These are phyloP conservation scores for Perithous albicinctus DNA, from an alignment of 2,888 invertebrate genomes.

Conservation along the genomic window DNA sequence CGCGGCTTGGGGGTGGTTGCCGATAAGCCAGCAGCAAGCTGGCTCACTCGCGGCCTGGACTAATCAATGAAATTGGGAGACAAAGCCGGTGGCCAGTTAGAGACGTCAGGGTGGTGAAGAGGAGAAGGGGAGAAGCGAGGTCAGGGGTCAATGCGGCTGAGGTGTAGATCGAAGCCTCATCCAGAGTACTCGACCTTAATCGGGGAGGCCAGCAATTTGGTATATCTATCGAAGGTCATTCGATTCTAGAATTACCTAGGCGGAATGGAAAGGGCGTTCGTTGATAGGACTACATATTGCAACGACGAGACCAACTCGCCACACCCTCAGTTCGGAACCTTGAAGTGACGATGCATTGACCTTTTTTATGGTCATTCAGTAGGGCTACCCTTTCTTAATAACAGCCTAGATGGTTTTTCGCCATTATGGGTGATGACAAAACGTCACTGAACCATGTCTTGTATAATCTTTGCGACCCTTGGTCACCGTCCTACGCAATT, in stretches of 20 bases:
- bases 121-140: constrained; percentile 70
- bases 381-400: neutral
- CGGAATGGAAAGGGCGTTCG: constrained; percentile 45
- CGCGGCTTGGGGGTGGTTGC: constrained; percentile 63
- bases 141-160: constrained; percentile 67
- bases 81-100: constrained; percentile 76
- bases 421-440: neutral
- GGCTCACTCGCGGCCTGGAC: constrained; percentile 70
- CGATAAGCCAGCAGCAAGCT: constrained; percentile 76
- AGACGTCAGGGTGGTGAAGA: constrained; percentile 70
- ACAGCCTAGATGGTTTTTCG: neutral
- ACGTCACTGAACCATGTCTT: neutral
- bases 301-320: constrained; percentile 13
- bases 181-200: constrained; percentile 57
- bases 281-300: constrained; percentile 25
- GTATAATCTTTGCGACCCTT: neutral
- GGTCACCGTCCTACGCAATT: neutral
- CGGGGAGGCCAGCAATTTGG: constrained; percentile 53
- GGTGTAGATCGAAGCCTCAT: constrained; percentile 60
- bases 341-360: constrained; percentile 34
- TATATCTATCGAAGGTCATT: constrained; percentile 60
- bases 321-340: constrained; percentile 1
- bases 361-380: neutral
- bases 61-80: constrained; percentile 84
- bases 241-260: constrained; percentile 39